These are phyloP conservation scores for Drosophila ohnishii DNA, from an alignment of 1,140 invertebrate genomes.

Conservation along the genomic window DNA sequence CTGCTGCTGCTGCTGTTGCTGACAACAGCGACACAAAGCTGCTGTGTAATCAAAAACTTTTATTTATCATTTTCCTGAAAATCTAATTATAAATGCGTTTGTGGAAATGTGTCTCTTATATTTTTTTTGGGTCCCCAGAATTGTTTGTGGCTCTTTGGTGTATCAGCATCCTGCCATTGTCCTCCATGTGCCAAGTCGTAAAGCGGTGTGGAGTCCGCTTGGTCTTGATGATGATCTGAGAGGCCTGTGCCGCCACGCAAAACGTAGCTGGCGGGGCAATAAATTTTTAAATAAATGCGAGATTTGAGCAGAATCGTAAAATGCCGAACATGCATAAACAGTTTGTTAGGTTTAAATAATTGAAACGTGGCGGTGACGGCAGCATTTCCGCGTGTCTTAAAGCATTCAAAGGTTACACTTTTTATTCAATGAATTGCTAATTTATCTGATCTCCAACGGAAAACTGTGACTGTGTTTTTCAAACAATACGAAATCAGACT, in stretches of 20 bases:
- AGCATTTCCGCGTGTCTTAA: constrained; percentile 11
- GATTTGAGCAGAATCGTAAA: constrained; percentile 39
- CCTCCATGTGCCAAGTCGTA: constrained; percentile 35
- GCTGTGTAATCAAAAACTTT: constrained; percentile 78
- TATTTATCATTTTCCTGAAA: constrained; percentile 75
- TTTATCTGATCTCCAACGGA: constrained; percentile 6
- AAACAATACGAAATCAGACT: constrained; percentile 1
- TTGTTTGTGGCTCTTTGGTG: constrained; percentile 10
- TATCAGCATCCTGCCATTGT: constrained; percentile 30
- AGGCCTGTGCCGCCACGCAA: constrained; percentile 4
- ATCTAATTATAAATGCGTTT: constrained; percentile 75
- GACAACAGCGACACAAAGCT: constrained; percentile 31
- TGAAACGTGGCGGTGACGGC: constrained; percentile 17
- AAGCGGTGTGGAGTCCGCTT: constrained; percentile 9
- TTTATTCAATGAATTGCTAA: constrained; percentile 10
- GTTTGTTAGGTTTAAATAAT: constrained; percentile 35
- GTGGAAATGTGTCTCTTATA: constrained; percentile 61
- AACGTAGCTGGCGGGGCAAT: constrained; percentile 32
- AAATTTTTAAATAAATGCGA: constrained; percentile 48
- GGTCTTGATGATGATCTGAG: constrained; percentile 11
- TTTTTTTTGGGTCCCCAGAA: constrained; percentile 1
- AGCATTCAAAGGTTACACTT: constrained; percentile 9
- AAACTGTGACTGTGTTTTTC: neutral
- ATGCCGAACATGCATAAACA: constrained; percentile 34
- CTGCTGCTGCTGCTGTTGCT: constrained; percentile 27